Evolutionary conservation across 2,888 invertebrate species (phyloP).

Genomic region (Melanophora roralis): DNA sequence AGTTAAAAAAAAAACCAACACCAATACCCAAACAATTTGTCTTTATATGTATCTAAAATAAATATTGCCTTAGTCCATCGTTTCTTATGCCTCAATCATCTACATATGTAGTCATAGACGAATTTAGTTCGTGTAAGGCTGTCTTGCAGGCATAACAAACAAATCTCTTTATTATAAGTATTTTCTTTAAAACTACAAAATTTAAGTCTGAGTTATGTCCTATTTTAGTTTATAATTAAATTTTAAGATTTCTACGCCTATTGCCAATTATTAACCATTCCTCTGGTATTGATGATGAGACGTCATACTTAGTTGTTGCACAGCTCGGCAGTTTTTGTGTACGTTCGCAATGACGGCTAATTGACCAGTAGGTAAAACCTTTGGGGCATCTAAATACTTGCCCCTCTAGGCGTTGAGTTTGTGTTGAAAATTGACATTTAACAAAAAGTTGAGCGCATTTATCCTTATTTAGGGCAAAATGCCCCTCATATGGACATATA

Average conservation of each 20-base stretch:
- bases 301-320: conserved; percentile 66
- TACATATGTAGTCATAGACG: neutral
- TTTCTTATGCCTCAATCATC: conserved; percentile 67
- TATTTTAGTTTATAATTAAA: conserved; percentile 61
- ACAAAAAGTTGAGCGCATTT: conserved; percentile 85
- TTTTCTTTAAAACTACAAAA: conserved; percentile 5
- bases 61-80: conserved; percentile 60
- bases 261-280: conserved; percentile 76
- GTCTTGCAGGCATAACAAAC: conserved; percentile 68
- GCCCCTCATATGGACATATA: conserved; percentile 84
- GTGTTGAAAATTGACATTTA: conserved; percentile 81
- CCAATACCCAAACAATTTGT: conserved; percentile 47
- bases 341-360: conserved; percentile 87
- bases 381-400: conserved; percentile 87
- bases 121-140: neutral
- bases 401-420: conserved; percentile 80
- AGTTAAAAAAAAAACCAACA: conserved; percentile 33
- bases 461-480: conserved; percentile 82
- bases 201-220: neutral
- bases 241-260: conserved; percentile 72
- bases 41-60: conserved; percentile 33
- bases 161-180: too few species aligned
- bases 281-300: conserved; percentile 71
- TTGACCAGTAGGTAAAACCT: conserved; percentile 86
- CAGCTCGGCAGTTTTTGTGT: conserved; percentile 82